Evolutionary conservation across 2,888 invertebrate species (phyloP).

Genomic region (Julus scanicus): DNA sequence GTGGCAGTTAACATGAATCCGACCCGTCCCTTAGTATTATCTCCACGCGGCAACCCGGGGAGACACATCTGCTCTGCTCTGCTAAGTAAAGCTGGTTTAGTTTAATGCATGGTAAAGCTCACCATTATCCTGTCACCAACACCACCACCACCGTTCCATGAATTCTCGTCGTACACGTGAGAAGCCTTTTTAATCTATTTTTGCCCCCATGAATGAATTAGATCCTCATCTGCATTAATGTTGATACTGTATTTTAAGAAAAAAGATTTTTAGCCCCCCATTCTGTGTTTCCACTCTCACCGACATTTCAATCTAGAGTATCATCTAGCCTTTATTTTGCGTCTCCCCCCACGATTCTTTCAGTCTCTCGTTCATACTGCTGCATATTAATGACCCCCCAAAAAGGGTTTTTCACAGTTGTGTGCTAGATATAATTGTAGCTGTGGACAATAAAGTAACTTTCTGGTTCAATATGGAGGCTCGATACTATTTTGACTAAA

Average conservation of each 20-base stretch:
- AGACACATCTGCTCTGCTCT: too few relatives aligned
- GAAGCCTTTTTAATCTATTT: background rate
- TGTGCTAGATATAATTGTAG: conserved; percentile 1
- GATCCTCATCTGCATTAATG: background rate
- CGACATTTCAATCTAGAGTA: background rate
- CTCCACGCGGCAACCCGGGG: too few relatives aligned
- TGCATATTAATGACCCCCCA: background rate
- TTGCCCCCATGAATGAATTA: background rate
- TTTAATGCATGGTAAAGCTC: background rate
- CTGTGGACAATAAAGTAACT: conserved; percentile 1
- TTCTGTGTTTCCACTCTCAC: background rate
- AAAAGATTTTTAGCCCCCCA: background rate
- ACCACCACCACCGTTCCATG: background rate
- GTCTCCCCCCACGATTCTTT: background rate
- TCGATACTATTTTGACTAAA: background rate
- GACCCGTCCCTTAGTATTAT: too few relatives aligned
- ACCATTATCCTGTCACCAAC: background rate
- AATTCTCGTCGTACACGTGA: background rate
- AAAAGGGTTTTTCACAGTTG: background rate
- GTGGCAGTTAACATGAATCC: background rate
- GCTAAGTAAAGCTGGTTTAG: background rate
- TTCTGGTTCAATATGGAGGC: background rate
- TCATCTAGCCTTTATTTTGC: background rate
- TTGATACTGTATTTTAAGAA: background rate
- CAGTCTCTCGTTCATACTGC: conserved; percentile 1